A percentile compares a stretch with the other conserved stretches of the same genome.
Conservation (phyloP, 23 tunicate species). For the Diplosoma virens region DNA sequence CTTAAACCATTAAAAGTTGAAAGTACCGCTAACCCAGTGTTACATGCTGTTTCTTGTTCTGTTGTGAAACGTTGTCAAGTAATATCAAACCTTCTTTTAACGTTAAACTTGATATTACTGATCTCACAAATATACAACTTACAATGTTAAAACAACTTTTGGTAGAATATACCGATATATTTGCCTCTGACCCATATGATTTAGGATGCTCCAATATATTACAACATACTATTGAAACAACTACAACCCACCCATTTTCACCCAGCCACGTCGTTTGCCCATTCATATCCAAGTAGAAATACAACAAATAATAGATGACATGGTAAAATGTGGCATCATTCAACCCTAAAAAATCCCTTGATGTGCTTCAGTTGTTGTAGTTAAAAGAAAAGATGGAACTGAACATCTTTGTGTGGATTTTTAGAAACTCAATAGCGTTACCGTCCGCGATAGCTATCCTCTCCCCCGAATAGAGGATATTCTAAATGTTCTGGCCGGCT, state of each 20-base stretch:
- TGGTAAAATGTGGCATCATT: conserved; percentile 5
- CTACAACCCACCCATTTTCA: not conserved
- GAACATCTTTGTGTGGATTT: conserved; percentile 30
- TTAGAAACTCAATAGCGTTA: conserved; percentile 6
- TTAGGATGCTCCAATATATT: too few relatives aligned
- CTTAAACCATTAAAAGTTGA: not conserved
- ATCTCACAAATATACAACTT: too few relatives aligned
- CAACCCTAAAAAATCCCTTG: not conserved
- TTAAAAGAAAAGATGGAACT: conserved; percentile 15
- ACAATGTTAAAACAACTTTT: too few relatives aligned
- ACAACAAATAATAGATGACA: not conserved
- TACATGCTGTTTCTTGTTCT: too few relatives aligned
- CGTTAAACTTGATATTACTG: too few relatives aligned
- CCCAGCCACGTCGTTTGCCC: not conserved
- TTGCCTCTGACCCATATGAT: too few relatives aligned
- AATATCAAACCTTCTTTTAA: too few relatives aligned
- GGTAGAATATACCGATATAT: too few relatives aligned
- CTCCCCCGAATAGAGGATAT: conserved; percentile 37
- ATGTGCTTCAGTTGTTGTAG: conserved; percentile 4
- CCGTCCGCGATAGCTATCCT: not conserved
- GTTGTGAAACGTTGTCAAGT: not conserved
- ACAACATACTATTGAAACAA: not conserved
- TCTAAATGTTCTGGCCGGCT: conserved; percentile 25
- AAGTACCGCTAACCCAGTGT: too few relatives aligned
- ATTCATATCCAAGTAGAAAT: not conserved